Conservation (phyloP, 2,888 invertebrate species). For the Sarcophaga carnaria region DNA sequence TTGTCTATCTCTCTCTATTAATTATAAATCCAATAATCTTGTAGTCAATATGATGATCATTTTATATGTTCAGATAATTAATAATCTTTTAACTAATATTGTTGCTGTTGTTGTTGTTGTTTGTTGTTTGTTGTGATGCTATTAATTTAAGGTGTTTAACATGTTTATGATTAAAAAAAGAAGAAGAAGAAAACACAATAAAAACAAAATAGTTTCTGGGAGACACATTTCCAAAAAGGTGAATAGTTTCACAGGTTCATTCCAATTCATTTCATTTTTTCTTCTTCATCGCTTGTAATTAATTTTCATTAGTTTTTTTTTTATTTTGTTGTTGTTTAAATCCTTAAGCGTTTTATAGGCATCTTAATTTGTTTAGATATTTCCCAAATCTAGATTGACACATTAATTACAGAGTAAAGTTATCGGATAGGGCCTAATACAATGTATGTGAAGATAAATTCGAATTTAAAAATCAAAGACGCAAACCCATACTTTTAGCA, state of each 20-base stretch:
- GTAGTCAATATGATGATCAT: constrained; percentile 21
- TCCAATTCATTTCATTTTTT: neutral
- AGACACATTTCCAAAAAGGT: constrained; percentile 12
- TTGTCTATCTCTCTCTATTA: neutral
- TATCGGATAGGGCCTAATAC: too few relatives aligned
- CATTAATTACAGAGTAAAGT: neutral
- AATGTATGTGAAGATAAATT: too few relatives aligned
- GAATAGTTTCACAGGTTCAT: constrained; percentile 55
- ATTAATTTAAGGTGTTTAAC: constrained; percentile 63
- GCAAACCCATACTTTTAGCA: too few relatives aligned
- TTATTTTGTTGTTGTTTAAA: neutral
- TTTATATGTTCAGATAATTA: constrained; percentile 48
- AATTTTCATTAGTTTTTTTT: constrained; percentile 41
- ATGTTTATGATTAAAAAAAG: constrained; percentile 41
- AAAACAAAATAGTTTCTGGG: constrained; percentile 9
- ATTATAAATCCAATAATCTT: neutral
- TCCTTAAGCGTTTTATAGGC: constrained; percentile 24
- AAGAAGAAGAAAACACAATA: neutral
- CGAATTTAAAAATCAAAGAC: too few relatives aligned
- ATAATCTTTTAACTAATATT: constrained; percentile 49
- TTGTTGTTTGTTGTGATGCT: constrained; percentile 35
- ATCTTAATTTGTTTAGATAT: neutral
- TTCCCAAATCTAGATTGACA: neutral
- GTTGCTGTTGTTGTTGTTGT: constrained; percentile 4
- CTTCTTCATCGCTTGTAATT: constrained; percentile 14